A percentile compares a stretch with the other conserved stretches of the same genome.
These are phyloP conservation scores for Melinaea menophilus DNA, from an alignment of 2,888 invertebrate species.

Conservation along the genomic window DNA sequence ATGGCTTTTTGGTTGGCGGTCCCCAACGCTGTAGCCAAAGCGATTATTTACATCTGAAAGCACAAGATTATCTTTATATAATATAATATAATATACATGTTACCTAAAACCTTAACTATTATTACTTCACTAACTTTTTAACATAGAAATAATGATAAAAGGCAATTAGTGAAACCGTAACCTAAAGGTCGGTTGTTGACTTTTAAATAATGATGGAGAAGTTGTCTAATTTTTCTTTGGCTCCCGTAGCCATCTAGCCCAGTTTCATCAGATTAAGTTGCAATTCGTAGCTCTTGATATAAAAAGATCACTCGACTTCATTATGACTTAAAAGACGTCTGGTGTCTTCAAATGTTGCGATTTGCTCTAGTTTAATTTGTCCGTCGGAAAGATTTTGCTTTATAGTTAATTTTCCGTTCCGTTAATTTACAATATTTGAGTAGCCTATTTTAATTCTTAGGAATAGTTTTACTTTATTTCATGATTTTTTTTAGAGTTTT, in stretches of 20 bases:
- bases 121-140: no score
- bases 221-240: constrained; percentile 48
- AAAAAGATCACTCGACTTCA: constrained; percentile 19
- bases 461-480: no score
- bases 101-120: no score
- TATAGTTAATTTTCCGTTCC: no score
- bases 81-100: no score
- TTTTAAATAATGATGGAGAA: constrained; percentile 43
- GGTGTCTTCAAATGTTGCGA: neutral
- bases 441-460: no score
- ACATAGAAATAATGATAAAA: neutral
- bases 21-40: no score
- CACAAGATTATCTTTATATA: no score
- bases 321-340: constrained; percentile 11
- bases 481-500: no score
- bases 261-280: constrained; percentile 37
- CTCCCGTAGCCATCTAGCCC: neutral
- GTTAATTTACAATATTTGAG: no score
- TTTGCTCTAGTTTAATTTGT: neutral
- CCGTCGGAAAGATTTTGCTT: neutral
- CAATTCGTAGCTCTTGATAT: constrained; percentile 30
- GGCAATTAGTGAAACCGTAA: constrained; percentile 13
- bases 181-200: constrained; percentile 28
- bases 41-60: no score
- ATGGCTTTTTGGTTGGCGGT: no score